Conservation (phyloP, 2,113 vertebrate species). For the Psittacara wagleri region DNA sequence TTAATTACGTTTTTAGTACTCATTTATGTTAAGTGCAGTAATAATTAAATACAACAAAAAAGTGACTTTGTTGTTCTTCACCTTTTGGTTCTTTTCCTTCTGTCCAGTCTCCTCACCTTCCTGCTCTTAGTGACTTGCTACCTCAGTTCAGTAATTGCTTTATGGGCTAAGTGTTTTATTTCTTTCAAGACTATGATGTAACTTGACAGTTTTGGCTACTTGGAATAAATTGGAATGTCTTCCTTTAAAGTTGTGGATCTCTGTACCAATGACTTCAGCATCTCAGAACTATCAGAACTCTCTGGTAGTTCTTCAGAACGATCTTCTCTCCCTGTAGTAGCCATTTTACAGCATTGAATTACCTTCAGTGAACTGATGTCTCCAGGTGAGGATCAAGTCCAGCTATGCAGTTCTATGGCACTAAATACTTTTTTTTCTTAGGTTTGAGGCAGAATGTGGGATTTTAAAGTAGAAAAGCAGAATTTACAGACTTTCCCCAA, state of each 20-base stretch:
- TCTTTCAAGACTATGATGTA: background rate
- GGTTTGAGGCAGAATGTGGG: background rate
- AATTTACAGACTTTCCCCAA: background rate
- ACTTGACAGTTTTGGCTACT: background rate
- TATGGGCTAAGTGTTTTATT: background rate
- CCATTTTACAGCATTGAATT: background rate
- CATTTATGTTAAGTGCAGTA: rapidly evolving
- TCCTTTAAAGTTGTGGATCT: background rate
- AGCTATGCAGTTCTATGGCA: background rate
- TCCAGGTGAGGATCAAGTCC: background rate
- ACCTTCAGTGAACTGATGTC: background rate
- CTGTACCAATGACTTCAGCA: background rate
- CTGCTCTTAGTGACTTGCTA: background rate
- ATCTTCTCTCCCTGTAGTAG: background rate
- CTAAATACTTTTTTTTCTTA: background rate
- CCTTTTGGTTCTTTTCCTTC: background rate
- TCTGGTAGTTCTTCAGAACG: too few species aligned
- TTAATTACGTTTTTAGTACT: background rate
- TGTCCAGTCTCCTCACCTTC: background rate
- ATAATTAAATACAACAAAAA: background rate
- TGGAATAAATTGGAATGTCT: background rate
- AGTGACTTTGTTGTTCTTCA: background rate
- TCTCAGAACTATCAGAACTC: background rate
- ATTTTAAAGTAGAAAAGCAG: background rate
- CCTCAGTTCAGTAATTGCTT: background rate